Base-by-base conservation (phyloP, 2,113 vertebrate species). In the Pantherophis guttatus region DNA sequence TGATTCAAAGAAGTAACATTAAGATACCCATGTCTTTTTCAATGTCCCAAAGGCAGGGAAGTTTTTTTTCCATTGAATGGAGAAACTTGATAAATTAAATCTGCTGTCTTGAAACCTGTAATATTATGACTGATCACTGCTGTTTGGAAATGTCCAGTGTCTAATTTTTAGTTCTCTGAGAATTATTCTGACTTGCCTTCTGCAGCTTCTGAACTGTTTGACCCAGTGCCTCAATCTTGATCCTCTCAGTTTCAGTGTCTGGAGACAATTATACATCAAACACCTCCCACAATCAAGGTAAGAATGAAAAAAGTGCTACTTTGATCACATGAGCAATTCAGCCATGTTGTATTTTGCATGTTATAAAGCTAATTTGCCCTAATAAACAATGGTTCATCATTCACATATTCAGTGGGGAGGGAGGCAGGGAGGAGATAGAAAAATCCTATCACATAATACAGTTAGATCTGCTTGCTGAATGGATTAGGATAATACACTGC, bases 261-360 rank as follows among this genome's bases (percentile, higher is more conserved):
- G 99, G 99, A 97, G 98, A 95, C 99, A 99, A 96, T 98, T 99
- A 9, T 99, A 99, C 95, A 98, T 98, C 39, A 99, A 99, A 95
- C 99, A 99, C 93, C 97, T 99, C 6, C 93, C 98, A 1, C 99
- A 99, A 96, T 99, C 99, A 95, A 98, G 99, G 99, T 99, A 89
- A 3, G 97, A 33, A 44, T 95, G 2, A 21, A 1, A 1, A 62
- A 15, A 4, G 6, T 8, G 39, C 89, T 50, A 15, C 89, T 59
- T 24, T 24, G 7, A 15, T 58, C 0, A 0, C 53, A 0, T 29
- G 86, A 53, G 21, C 54, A 58, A 23, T 33, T 58, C 13, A 39
- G 33, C 3, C 9, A 21, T 5, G 1, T 57, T 55, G 21, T 55
- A 23, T 39, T 23, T 55, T 88, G n/a, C n/a, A 57, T 39, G 17